Percentiles rank a stretch among this genome's conserved stretches.
Evolutionary conservation across 1,140 invertebrate genomes (phyloP).

Genomic region (Branchinecta lynchi): DNA sequence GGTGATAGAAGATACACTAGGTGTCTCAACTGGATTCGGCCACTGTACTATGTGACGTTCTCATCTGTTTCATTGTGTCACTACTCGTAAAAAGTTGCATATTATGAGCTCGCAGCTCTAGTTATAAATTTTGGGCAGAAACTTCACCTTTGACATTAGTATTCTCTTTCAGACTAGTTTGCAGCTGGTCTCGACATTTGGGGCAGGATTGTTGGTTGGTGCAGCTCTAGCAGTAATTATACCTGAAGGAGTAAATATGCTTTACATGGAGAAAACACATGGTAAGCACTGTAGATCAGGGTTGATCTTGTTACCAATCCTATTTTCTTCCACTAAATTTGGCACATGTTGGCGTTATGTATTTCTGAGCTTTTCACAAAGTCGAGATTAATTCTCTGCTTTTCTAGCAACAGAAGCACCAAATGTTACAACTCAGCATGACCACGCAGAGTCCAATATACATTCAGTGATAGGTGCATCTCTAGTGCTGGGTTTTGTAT

Average conservation of each 20-base stretch:
- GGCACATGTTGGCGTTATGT: conserved; percentile 14
- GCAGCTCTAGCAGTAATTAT: conserved; percentile 96
- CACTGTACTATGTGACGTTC: no score
- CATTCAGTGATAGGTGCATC: conserved; percentile 52
- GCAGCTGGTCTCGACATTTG: conserved; percentile 81
- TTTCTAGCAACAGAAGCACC: no score
- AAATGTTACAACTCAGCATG: no score
- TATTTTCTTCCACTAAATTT: conserved; percentile 16
- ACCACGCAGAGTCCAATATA: conserved; percentile 29
- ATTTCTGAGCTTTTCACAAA: no score
- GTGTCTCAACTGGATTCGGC: no score
- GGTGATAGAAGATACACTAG: no score
- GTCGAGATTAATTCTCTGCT: no score
- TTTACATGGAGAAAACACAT: conserved; percentile 37
- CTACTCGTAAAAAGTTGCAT: no score
- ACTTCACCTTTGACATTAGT: no score
- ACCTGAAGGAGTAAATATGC: conserved; percentile 85
- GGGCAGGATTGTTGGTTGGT: conserved; percentile 91
- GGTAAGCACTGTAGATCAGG: background rate
- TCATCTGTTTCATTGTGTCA: no score
- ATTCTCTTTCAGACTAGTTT: conserved; percentile 64
- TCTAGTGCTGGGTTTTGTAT: conserved; percentile 76
- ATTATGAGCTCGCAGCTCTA: no score
- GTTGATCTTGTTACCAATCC: conserved; percentile 14
- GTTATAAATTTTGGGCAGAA: no score